Conservation (phyloP, 2,888 invertebrate species). For the Esperia sulphurella region DNA sequence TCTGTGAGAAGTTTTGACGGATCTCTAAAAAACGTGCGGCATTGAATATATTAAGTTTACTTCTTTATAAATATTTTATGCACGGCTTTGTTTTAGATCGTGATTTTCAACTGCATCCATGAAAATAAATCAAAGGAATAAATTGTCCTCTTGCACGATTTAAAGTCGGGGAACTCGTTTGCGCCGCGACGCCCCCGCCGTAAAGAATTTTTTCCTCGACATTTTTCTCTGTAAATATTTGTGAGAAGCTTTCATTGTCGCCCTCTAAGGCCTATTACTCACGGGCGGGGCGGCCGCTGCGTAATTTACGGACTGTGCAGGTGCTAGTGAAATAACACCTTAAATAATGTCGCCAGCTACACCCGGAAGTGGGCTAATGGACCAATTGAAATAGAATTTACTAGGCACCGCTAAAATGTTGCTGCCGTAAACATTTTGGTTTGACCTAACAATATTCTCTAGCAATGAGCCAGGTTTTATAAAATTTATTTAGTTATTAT, state of each 20-base stretch:
- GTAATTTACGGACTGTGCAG: constrained; percentile 45
- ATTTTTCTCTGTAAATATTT: constrained; percentile 34
- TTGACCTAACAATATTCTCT: too few species aligned
- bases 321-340: constrained; percentile 42
- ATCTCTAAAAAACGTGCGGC: too few species aligned
- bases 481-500: too few species aligned
- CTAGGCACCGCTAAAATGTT: too few species aligned
- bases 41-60: too few species aligned
- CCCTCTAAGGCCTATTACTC: constrained; percentile 29
- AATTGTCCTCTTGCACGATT: constrained; percentile 2
- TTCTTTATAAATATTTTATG: background rate
- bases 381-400: background rate
- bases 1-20: too few species aligned
- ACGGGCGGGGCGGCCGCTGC: constrained; percentile 18
- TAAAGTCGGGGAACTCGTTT: constrained; percentile 1
- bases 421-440: too few species aligned
- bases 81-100: background rate
- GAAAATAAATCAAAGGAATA: constrained; percentile 5
- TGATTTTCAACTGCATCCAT: background rate
- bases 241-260: constrained; percentile 31
- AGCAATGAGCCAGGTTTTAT: too few species aligned
- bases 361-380: background rate
- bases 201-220: constrained; percentile 16
- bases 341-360: background rate
- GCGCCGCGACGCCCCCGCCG: background rate